phyloP scores from a whole-genome alignment of 2,888 invertebrate genomes.

The Daptonema setosum region DNA sequence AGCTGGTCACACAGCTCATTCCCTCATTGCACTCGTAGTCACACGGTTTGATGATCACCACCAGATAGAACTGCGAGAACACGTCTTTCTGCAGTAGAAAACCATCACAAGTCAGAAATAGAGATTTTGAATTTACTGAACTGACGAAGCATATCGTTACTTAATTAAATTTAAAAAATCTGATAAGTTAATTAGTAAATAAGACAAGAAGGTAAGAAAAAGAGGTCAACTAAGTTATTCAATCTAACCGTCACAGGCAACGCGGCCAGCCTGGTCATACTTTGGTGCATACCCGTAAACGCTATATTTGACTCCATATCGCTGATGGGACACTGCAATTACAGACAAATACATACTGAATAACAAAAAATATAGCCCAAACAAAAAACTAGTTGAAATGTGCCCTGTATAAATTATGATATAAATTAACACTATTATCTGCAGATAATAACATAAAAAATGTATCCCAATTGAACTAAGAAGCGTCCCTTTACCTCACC shows the following conservation, averaged over 20 bases:
- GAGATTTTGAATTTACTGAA: no score
- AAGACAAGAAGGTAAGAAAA: background rate
- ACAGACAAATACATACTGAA: slow-evolving; percentile 1
- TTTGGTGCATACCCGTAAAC: slow-evolving; percentile 46
- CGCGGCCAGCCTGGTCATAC: slow-evolving; percentile 52
- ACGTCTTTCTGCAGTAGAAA: slow-evolving; percentile 44
- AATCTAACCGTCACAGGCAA: slow-evolving; percentile 48
- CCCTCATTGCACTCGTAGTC: slow-evolving; percentile 41
- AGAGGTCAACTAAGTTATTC: background rate
- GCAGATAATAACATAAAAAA: no score
- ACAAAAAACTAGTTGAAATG: no score
- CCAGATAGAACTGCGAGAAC: slow-evolving; percentile 44
- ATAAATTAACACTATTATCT: no score
- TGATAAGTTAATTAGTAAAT: background rate
- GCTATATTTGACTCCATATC: slow-evolving; percentile 54
- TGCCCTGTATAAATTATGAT: no score
- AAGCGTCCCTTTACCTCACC: no score
- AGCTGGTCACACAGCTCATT: slow-evolving; percentile 29
- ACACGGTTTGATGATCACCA: slow-evolving; percentile 49
- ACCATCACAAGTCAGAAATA: no score
- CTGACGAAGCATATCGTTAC: slow-evolving; percentile 12
- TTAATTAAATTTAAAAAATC: background rate
- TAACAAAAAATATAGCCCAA: no score
- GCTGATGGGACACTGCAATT: slow-evolving; percentile 55
- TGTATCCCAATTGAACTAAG: no score